Conservation (phyloP, 2,797 vertebrate species). For the Anguilla obscura region DNA sequence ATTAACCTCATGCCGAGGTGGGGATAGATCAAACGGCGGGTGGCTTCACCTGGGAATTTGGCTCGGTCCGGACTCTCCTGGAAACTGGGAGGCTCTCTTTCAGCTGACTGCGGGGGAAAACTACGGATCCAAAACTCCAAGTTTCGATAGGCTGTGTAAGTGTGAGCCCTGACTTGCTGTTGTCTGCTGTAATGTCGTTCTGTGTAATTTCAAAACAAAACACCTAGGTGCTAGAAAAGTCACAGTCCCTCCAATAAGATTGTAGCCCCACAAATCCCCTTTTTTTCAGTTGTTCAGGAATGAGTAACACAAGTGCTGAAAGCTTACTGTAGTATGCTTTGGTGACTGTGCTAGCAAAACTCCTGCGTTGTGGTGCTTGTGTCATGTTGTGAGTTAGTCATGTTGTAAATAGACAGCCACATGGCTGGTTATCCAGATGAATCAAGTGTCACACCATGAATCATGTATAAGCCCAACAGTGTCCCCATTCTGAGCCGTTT, state of each 20-base stretch:
- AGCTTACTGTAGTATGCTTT: not conserved
- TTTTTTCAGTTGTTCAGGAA: not conserved
- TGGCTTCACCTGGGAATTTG: not conserved
- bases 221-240: not conserved
- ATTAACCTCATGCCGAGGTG: not conserved
- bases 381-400: not conserved
- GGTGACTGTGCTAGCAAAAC: not conserved
- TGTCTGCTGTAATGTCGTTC: not conserved
- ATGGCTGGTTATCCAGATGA: not conserved
- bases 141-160: not conserved
- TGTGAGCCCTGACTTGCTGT: not conserved
- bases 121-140: slow-evolving; percentile 6
- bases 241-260: not conserved
- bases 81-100: not conserved
- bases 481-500: not conserved
- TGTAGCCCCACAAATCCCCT: not conserved
- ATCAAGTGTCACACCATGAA: not conserved
- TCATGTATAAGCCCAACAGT: not conserved
- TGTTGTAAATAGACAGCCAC: not conserved
- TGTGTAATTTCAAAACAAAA: not conserved
- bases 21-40: slow-evolving; percentile 2
- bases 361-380: not conserved
- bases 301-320: not conserved
- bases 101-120: not conserved
- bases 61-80: not conserved